These are phyloP conservation scores for Latrodectus geometricus DNA, from an alignment of 1,140 invertebrate species.

Conservation along the genomic window DNA sequence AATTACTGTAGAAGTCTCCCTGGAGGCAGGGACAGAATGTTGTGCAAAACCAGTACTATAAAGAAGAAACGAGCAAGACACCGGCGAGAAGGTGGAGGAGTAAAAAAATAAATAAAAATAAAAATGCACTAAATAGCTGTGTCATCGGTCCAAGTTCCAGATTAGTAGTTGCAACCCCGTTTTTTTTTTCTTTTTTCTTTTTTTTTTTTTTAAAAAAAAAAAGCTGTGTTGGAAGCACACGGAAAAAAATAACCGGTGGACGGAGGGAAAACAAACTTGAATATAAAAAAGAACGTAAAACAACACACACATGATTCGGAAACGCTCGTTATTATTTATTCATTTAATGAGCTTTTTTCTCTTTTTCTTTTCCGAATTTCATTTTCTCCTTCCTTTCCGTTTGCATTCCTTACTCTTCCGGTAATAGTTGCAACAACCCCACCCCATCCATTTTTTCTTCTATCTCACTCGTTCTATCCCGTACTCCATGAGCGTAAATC, in stretches of 20 bases:
- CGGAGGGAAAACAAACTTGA: slow-evolving; percentile 30
- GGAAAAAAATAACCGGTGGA: slow-evolving; percentile 9
- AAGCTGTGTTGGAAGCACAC: neutral
- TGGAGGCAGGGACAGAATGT: neutral
- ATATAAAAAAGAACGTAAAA: slow-evolving; percentile 39
- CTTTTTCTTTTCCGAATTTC: slow-evolving; percentile 45
- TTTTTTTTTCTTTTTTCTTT: slow-evolving; percentile 13
- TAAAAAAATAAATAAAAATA: slow-evolving; percentile 20
- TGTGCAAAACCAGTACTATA: neutral
- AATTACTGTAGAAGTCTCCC: neutral
- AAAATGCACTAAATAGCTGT: slow-evolving; percentile 19
- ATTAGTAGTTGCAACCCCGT: neutral
- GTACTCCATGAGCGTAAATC: neutral
- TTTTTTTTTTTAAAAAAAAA: neutral
- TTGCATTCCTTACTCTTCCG: slow-evolving; percentile 53
- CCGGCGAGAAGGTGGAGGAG: neutral
- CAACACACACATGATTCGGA: slow-evolving; percentile 53
- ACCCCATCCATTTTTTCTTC: neutral
- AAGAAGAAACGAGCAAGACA: neutral
- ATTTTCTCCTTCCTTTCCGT: slow-evolving; percentile 52
- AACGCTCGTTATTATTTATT: slow-evolving; percentile 61
- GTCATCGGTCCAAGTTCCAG: slow-evolving; percentile 9
- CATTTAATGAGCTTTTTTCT: slow-evolving; percentile 58
- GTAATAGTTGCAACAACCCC: slow-evolving; percentile 29
- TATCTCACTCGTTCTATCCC: neutral